Base-by-base conservation (phyloP, 2,113 vertebrate genomes). In the Cryptotis parvus region DNA sequence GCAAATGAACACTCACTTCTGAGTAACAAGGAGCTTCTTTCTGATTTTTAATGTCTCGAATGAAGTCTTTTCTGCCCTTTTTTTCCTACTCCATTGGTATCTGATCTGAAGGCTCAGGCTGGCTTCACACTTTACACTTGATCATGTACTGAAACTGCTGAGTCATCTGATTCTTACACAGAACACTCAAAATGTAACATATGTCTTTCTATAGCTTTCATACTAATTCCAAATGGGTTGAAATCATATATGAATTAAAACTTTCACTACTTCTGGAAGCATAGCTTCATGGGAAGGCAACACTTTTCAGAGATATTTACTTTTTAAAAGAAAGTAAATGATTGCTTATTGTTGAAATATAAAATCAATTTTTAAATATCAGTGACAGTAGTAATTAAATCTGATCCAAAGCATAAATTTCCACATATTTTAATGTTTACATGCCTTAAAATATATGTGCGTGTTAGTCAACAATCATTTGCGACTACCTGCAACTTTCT, bases 401-500 rank as follows among this genome's bases (percentile, higher is more conserved):
- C 9, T 65, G 63, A 65, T 29, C 8, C 63, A 65, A 31, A 65
- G 29, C 63, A 65, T 29, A 65, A 65, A 29, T 65, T 31, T 65
- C 31, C 74, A 45, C 4, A 5, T 69, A 24, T 52, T 31, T 94
- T 95, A 96, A 94, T 94, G 91, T 92, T 65, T 11, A 91, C 79
- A 74, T 95, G 31, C 49, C 45, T 96, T 97, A 93, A 95, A 94
- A 89, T 73, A n/a, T n/a, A 35, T 14, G 69, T 3, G 39, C 66
- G 95, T 92, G 95, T 95, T 95, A 95, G 81, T 85, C 76, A 93
- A 72, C 95, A 96, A 97, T 97, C 87, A 96, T 96, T 97, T 96
- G 76, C 94, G 98, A 97, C 97, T 97, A 98, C 97, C 95, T 96
- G 95, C 94, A 97, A 96, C 96, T 97, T 97, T 98, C 95, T 96